Evolutionary conservation across 64 coral and sea anemone species (phyloP).

Genomic region (Acropora yongei): DNA sequence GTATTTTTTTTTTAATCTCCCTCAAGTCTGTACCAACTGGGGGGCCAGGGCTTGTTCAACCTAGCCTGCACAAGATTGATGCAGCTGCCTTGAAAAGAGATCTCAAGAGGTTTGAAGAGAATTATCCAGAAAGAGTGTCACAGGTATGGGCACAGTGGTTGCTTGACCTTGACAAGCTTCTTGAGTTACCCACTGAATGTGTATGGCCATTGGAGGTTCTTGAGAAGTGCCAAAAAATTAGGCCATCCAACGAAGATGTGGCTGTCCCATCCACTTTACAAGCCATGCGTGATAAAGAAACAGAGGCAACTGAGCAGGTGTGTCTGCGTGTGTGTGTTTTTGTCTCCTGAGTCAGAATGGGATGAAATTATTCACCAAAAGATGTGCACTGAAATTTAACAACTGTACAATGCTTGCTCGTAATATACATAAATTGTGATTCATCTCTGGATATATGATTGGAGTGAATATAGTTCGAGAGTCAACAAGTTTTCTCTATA

Average conservation of each 20-base stretch:
- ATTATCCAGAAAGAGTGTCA: background rate
- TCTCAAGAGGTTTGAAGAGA: background rate
- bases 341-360: too few relatives aligned
- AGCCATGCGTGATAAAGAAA: constrained; percentile 24
- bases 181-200: background rate
- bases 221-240: background rate
- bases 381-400: too few relatives aligned
- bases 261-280: background rate
- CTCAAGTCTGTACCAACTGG: constrained; percentile 5
- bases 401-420: too few relatives aligned
- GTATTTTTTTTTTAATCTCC: background rate
- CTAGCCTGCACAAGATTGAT: constrained; percentile 3
- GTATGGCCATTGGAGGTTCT: background rate
- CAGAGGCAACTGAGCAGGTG: background rate
- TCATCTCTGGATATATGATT: too few relatives aligned
- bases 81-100: background rate
- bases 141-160: background rate
- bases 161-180: background rate
- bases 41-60: background rate
- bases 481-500: too few relatives aligned
- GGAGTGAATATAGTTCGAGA: too few relatives aligned
- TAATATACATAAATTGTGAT: too few relatives aligned
- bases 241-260: background rate
- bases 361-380: too few relatives aligned
- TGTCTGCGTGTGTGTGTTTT: background rate